Conservation (phyloP, 2,888 invertebrate genomes). For the Mythimna ferrago region DNA sequence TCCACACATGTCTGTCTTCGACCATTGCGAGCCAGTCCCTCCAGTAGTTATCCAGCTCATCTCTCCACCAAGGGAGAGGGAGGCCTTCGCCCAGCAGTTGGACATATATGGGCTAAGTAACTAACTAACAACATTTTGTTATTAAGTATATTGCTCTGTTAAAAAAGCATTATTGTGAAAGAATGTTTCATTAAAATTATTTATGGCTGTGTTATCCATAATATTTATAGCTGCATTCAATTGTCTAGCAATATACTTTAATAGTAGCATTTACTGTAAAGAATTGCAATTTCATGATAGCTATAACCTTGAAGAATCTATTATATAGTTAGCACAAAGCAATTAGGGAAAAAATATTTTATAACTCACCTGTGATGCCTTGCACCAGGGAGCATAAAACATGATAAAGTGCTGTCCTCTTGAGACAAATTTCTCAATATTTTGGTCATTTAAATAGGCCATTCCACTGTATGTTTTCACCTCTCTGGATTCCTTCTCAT, state of each 20-base stretch:
- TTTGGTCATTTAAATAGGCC: slow-evolving; percentile 94
- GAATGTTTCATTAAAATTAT: slow-evolving; percentile 1
- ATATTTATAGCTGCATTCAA: slow-evolving; percentile 13
- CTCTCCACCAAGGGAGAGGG: too few species aligned
- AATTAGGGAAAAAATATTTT: not conserved
- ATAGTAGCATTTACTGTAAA: not conserved
- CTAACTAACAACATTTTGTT: too few species aligned
- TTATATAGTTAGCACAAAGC: not conserved
- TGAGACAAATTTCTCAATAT: slow-evolving; percentile 93
- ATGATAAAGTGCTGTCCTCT: slow-evolving; percentile 96
- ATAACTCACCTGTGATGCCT: slow-evolving; percentile 93
- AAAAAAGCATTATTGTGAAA: not conserved
- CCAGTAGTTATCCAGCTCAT: too few species aligned
- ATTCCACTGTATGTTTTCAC: slow-evolving; percentile 92
- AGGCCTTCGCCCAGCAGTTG: too few species aligned
- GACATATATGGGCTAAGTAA: too few species aligned
- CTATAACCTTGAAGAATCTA: not conserved
- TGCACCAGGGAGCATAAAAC: slow-evolving; percentile 98
- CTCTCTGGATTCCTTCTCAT: slow-evolving; percentile 74
- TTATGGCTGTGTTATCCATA: not conserved
- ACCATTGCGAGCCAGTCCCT: too few species aligned
- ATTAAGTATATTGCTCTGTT: not conserved
- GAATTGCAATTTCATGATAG: slow-evolving; percentile 13
- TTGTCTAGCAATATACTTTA: not conserved
- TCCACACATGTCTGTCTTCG: too few species aligned